Conservation (phyloP, 2,797 vertebrate species). For the Argentina silus region DNA sequence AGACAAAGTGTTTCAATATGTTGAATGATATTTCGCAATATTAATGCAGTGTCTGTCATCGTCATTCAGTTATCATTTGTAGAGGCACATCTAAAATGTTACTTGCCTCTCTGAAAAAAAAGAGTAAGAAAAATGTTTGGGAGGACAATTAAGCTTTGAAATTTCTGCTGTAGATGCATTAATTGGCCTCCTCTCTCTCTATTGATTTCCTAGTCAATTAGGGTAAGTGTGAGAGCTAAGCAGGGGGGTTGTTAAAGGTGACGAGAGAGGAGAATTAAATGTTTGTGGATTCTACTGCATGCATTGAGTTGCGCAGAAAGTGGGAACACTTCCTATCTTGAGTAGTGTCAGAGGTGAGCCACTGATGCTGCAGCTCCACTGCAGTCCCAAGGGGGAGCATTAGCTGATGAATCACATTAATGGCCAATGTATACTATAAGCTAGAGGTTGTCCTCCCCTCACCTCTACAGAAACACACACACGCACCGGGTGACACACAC, state of each 20-base stretch:
- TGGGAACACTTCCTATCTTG: conserved; percentile 8
- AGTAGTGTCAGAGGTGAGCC: conserved; percentile 50
- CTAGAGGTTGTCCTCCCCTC: neutral
- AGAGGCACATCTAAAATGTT: neutral
- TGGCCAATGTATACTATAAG: neutral
- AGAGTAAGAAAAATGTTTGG: conserved; percentile 17
- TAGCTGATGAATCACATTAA: conserved; percentile 26
- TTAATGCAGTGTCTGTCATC: neutral
- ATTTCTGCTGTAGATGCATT: conserved; percentile 5
- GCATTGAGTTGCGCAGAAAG: neutral
- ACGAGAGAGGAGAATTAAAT: neutral
- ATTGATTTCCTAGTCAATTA: conserved; percentile 56
- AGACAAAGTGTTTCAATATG: neutral
- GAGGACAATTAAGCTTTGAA: conserved; percentile 23
- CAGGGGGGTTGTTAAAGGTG: conserved; percentile 13
- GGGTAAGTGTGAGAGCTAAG: conserved; percentile 48
- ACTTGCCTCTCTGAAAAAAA: conserved; percentile 20
- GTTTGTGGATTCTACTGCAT: conserved; percentile 29
- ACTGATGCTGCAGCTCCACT: conserved; percentile 23
- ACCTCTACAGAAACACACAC: neutral
- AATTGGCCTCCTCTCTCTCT: conserved; percentile 45
- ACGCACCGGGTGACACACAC: neutral
- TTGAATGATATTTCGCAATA: neutral
- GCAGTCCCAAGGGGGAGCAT: conserved; percentile 15
- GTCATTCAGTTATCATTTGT: neutral